Evolutionary conservation across 2,888 invertebrate species (phyloP).

Genomic region (Euclidia mi): DNA sequence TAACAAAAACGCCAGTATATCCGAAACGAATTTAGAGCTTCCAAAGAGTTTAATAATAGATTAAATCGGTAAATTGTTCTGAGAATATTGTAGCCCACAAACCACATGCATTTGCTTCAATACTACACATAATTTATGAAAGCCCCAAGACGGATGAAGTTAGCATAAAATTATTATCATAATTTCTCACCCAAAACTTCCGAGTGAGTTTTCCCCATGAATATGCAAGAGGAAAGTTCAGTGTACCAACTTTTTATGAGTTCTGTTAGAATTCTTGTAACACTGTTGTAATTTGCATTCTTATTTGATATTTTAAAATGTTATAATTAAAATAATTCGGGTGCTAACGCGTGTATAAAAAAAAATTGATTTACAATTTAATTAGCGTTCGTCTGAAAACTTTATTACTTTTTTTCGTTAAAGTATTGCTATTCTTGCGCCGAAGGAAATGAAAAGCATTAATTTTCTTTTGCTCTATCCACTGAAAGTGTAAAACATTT

Average conservation of each 20-base stretch:
- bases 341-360: constrained; percentile 46
- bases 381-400: constrained; percentile 31
- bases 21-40: constrained; percentile 25
- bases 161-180: constrained; percentile 87
- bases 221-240: constrained; percentile 87
- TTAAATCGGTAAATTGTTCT: constrained; percentile 66
- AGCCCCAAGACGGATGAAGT: constrained; percentile 82
- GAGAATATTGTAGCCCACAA: constrained; percentile 58
- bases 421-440: constrained; percentile 34
- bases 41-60: constrained; percentile 43
- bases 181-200: constrained; percentile 88
- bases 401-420: constrained; percentile 37
- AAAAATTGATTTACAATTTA: constrained; percentile 48
- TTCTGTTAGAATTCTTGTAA: constrained; percentile 81
- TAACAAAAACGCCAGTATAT: no score
- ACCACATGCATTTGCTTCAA: constrained; percentile 65
- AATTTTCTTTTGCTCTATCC: constrained; percentile 35
- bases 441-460: constrained; percentile 32
- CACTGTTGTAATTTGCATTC: constrained; percentile 83
- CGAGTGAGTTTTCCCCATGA: constrained; percentile 84
- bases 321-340: constrained; percentile 44
- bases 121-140: constrained; percentile 77
- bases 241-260: constrained; percentile 82
- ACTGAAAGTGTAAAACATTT: constrained; percentile 23
- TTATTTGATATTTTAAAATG: constrained; percentile 58